Base-by-base conservation (phyloP, 2,797 vertebrate species). In the Benthosema pterotum region DNA sequence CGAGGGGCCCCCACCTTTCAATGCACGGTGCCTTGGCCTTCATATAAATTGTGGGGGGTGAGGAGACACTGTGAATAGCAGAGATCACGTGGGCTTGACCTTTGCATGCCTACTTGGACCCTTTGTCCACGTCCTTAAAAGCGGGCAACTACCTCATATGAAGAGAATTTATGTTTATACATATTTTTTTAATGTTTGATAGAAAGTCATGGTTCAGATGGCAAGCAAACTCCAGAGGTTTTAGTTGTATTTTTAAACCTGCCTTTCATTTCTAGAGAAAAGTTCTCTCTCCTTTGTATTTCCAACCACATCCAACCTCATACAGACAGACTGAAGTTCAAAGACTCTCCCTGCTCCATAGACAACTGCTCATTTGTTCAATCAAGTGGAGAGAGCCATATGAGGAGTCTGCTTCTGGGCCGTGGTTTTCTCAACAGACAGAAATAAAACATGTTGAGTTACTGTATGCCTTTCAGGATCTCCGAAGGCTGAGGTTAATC, bases 81-180 rank as follows among this genome's bases (percentile, higher is more conserved):
- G 51, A 77, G 83, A 87, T 90, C 76, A 75, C 77, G 79, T 80
- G 18, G 83, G 43, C 65, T 56, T 47, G 77, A 88, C 80, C 89
- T 84, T 59, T 85, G 74, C 68, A 78, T 69, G 77, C 82, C 74
- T 80, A 70, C 57, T 79, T 72, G 63, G 62, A 78, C 65, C 69
- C 74, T 87, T 87, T 89, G 83, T 85, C 74, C 68, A 3, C 5
- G 69, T 63, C 51, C 28, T 60, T 52, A 52, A 75, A 76, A 62
- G 47, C 25, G 59, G 69, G 68, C 48, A 11, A 14, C 14, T 3
- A 19, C 55, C 52, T 54, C 51, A 12, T 45, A 32, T 45, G 28
- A 46, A 69, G 57, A 58, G 22, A 60, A 17, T 15, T 47, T 28
- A 52, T 67, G 51, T 46, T 14, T 13, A n/a, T n/a, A n/a, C n/a